Evolutionary conservation across 2,888 invertebrate species (phyloP), one percentile per base, ranked within the genome.

Genomic region (Sarcophaga subvicina): DNA sequence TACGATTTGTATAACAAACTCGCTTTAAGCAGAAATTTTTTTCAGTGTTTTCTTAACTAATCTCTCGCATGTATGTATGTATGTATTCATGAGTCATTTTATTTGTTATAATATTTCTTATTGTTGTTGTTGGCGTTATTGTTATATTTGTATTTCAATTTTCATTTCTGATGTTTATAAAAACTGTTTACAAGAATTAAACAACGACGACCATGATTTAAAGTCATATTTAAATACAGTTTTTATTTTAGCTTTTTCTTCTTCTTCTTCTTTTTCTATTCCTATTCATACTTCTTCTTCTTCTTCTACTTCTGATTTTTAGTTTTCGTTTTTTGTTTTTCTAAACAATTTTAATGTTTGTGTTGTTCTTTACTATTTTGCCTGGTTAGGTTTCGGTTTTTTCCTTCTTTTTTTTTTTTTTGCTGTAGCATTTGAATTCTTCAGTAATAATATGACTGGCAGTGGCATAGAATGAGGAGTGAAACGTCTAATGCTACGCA

Each of bases 401-500:
- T 2, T 37, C 37, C 37, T 37, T 10, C 8, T 37, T 10, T 10
- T 37, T 27, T 27, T 27, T 27, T 27, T 37, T 37, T 37, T 37
- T 37, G 37, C 37, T 8, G 2, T 37, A 37, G 37, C 37, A 37
- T 37, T 37, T 37, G 37, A 37, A 63, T 63, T 63, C 63, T 27
- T 64, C 49, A 47, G 17, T 12, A 5, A 17, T 54, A 54, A 54
- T 14, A 20, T 62, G 47, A 47, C n/a, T 64, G n/a, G 63, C 22
- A 45, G 22, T 20, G 54, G 37, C 60, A 25, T 49, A 67, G 37
- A 77, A 71, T 62, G 37, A 64, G 75, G 14, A 84, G 60, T 47
- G 76, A 62, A 76, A 71, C 71, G 76, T 71, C 84, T 84, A 84
- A 69, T 69, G 84, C 60, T 76, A 84, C 84, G 80, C 84, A 84